Evolutionary conservation across 2,113 vertebrate species (phyloP).

Genomic region (Indicator maculatus): DNA sequence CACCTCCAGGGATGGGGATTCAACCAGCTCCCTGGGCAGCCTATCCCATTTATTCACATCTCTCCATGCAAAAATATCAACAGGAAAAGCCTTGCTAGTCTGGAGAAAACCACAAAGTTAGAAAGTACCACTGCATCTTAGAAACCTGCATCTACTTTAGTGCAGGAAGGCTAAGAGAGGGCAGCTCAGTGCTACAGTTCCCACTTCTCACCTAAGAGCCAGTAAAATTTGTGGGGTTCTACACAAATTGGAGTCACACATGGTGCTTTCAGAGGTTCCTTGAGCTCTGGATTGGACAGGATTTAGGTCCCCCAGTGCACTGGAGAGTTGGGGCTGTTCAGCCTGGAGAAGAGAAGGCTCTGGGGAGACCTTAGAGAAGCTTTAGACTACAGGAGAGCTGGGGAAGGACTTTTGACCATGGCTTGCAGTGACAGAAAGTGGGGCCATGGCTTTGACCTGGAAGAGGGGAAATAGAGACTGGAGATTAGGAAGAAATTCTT

Average conservation of each 20-base stretch:
- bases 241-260: not conserved
- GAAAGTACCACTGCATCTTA: not conserved
- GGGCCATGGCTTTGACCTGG: no score
- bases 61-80: no score
- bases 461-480: no score
- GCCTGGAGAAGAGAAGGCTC: no score
- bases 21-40: no score
- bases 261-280: not conserved
- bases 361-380: no score
- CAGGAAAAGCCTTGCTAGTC: not conserved
- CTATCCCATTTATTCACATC: no score
- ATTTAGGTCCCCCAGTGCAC: not conserved
- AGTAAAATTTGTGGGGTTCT: not conserved
- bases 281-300: not conserved
- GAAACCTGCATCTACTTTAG: not conserved
- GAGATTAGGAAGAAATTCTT: no score
- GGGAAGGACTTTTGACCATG: no score
- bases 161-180: rapidly evolving
- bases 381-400: no score
- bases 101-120: not conserved
- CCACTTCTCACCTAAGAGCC: not conserved
- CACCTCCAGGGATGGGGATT: no score
- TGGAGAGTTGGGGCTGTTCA: not conserved
- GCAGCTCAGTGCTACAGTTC: not conserved
- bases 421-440: no score